Evolutionary conservation across 1,140 invertebrate species (phyloP).

Genomic region (Anagrus nilaparvatae): DNA sequence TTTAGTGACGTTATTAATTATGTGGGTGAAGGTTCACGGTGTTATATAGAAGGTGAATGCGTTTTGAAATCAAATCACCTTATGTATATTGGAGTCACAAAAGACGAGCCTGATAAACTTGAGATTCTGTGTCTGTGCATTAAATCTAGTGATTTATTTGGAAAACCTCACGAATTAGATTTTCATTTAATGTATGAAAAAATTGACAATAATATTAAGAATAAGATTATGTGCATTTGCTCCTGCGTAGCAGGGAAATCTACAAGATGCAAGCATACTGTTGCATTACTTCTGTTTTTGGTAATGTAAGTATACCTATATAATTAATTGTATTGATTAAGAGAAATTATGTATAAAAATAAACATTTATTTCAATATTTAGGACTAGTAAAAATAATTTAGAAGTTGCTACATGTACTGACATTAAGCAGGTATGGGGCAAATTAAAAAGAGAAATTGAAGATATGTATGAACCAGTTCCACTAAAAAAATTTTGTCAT

Average conservation of each 20-base stretch:
- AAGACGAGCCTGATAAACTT: too few relatives aligned
- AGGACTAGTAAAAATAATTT: not conserved
- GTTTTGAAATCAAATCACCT: too few relatives aligned
- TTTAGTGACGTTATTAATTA: too few relatives aligned
- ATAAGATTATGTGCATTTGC: too few relatives aligned
- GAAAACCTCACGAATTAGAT: too few relatives aligned
- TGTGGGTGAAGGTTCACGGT: too few relatives aligned
- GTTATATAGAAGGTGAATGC: too few relatives aligned
- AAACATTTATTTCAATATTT: not conserved
- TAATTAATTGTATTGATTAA: not conserved
- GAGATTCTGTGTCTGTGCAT: too few relatives aligned
- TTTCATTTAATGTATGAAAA: too few relatives aligned
- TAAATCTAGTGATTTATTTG: too few relatives aligned
- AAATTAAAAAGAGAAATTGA: slow-evolving; percentile 6
- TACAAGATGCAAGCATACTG: slow-evolving; percentile 11
- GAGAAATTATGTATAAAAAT: not conserved
- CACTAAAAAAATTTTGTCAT: slow-evolving; percentile 10
- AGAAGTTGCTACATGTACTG: slow-evolving; percentile 10
- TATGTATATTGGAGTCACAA: too few relatives aligned
- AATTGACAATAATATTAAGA: too few relatives aligned
- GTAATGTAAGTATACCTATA: slow-evolving; percentile 1
- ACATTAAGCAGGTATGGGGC: slow-evolving; percentile 10
- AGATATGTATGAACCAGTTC: slow-evolving; percentile 4
- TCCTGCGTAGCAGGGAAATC: slow-evolving; percentile 5
- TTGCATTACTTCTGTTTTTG: slow-evolving; percentile 5